These are phyloP conservation scores for Chrysolina americana DNA, from an alignment of 2,888 invertebrate genomes.

Conservation along the genomic window DNA sequence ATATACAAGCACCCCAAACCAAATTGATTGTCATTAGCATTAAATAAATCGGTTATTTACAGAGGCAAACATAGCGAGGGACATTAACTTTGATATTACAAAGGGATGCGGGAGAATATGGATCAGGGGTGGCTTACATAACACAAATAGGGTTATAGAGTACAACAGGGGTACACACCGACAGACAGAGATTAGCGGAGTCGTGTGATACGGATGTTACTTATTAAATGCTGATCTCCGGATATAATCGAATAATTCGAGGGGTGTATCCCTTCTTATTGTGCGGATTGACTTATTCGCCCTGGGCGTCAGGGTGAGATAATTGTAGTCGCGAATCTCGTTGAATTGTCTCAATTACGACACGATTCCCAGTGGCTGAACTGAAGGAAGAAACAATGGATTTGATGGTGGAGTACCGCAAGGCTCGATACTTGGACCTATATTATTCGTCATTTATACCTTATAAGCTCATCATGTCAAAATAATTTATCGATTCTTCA, in stretches of 20 bases:
- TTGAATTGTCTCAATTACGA: conserved; percentile 46
- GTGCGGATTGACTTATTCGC: conserved; percentile 45
- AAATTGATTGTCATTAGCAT: conserved; percentile 63
- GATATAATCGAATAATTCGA: conserved; percentile 68
- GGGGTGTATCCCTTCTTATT: conserved; percentile 62
- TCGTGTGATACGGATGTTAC: conserved; percentile 68
- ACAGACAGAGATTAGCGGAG: conserved; percentile 65
- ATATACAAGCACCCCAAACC: conserved; percentile 48
- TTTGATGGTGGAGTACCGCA: too few species aligned
- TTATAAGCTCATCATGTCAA: too few species aligned
- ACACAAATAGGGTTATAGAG: conserved; percentile 34
- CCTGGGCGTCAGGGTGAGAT: conserved; percentile 37
- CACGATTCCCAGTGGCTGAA: not conserved
- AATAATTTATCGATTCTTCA: too few species aligned
- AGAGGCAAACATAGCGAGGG: conserved; percentile 60
- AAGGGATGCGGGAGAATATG: conserved; percentile 53
- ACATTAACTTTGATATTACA: conserved; percentile 61
- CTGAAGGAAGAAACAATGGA: not conserved
- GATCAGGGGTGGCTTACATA: conserved; percentile 42
- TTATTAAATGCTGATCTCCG: conserved; percentile 69
- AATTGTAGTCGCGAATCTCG: conserved; percentile 37
- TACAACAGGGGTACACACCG: conserved; percentile 45
- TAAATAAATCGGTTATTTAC: conserved; percentile 65
- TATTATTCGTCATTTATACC: too few species aligned
- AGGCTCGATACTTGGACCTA: too few species aligned